Evolutionary conservation across 1,140 invertebrate genomes (phyloP).

Genomic region (Aphis craccivora): DNA sequence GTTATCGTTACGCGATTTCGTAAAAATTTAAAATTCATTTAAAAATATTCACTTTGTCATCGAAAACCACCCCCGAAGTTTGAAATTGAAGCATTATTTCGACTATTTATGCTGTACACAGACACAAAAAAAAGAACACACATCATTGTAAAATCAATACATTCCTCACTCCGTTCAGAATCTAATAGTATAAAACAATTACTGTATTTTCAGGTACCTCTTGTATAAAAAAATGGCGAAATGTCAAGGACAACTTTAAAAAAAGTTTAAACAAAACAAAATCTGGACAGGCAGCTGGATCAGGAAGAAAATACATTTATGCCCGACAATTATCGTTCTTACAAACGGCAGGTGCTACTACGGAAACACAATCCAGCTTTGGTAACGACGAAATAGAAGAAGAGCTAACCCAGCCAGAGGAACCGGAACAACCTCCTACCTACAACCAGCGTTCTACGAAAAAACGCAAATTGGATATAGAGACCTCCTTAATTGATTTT

Average conservation of each 20-base stretch:
- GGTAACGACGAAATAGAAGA: background rate
- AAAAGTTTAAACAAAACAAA: background rate
- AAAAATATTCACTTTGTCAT: no score
- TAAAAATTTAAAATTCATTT: no score
- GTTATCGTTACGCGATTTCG: no score
- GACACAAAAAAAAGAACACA: no score
- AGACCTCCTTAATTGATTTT: conserved; percentile 29
- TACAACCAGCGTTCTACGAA: background rate
- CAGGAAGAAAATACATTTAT: conserved; percentile 21
- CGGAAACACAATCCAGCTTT: background rate
- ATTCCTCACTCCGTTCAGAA: no score
- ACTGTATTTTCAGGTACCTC: background rate
- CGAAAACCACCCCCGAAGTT: no score
- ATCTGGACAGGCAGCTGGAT: conserved; percentile 1
- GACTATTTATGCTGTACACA: no score
- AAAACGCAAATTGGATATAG: conserved; percentile 9
- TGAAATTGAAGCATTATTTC: no score
- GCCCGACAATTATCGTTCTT: conserved; percentile 18
- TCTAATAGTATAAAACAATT: background rate
- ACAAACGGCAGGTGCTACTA: conserved; percentile 21
- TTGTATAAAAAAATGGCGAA: background rate
- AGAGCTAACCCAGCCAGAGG: background rate
- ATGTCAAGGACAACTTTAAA: background rate
- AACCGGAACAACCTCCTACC: background rate
- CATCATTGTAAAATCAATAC: background rate